These are phyloP conservation scores for Didymodactylos carnosus DNA, from an alignment of 2,888 invertebrate species.

Conservation along the genomic window DNA sequence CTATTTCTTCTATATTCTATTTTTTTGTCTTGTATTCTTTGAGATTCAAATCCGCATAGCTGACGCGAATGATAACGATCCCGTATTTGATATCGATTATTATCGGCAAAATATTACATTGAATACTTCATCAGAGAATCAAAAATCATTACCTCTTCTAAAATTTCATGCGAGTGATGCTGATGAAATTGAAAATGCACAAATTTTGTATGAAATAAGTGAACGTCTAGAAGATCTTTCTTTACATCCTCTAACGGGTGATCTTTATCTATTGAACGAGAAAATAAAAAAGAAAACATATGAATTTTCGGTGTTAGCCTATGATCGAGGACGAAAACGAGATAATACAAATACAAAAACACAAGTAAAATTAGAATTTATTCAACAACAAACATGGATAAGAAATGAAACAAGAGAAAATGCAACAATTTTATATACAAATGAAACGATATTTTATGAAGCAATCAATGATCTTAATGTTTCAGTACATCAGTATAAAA, in stretches of 20 bases:
- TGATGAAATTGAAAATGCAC: background rate
- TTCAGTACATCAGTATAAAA: too few relatives aligned
- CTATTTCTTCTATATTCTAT: too few relatives aligned
- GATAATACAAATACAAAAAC: background rate
- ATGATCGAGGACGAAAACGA: background rate
- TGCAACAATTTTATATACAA: background rate
- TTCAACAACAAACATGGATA: background rate
- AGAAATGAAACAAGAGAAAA: background rate
- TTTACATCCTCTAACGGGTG: background rate
- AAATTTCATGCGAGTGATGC: background rate
- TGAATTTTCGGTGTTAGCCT: background rate
- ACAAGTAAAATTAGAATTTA: background rate
- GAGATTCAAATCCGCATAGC: background rate
- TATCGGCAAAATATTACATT: background rate
- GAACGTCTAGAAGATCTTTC: background rate
- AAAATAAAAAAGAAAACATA: background rate
- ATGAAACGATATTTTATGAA: background rate
- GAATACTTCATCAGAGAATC: background rate
- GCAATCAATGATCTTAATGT: too few relatives aligned
- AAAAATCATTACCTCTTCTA: background rate
- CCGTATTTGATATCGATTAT: background rate
- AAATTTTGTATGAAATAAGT: background rate
- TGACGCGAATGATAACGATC: background rate
- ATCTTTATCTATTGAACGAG: background rate
- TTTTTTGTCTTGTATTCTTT: background rate